phyloP scores from a whole-genome alignment of 2,888 invertebrate genomes.

The Ennomos erosarius region DNA sequence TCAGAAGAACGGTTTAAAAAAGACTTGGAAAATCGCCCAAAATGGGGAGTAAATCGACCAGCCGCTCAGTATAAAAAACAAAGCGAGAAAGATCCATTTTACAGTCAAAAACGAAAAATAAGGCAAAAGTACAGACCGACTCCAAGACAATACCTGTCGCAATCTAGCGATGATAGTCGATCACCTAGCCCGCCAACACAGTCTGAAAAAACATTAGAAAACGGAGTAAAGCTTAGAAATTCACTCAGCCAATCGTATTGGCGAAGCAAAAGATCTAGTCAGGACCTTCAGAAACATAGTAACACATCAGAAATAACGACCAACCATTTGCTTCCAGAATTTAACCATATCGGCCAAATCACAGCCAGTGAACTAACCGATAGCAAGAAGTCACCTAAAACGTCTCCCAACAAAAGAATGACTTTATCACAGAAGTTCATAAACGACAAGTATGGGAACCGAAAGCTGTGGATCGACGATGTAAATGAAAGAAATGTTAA shows the following conservation, averaged over 20 bases:
- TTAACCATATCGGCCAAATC: constrained; percentile 80
- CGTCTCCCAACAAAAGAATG: constrained; percentile 68
- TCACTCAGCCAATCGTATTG: constrained; percentile 81
- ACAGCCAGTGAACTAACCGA: constrained; percentile 65
- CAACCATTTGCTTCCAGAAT: constrained; percentile 78
- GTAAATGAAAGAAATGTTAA: constrained; percentile 64
- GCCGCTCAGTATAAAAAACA: constrained; percentile 94
- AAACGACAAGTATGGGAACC: constrained; percentile 82
- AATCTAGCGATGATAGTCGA: constrained; percentile 87
- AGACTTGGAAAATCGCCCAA: constrained; percentile 87
- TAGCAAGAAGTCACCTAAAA: constrained; percentile 70
- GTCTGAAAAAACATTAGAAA: constrained; percentile 70
- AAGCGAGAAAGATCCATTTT: constrained; percentile 95
- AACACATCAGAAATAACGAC: constrained; percentile 49
- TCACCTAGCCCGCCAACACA: constrained; percentile 82
- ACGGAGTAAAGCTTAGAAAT: constrained; percentile 70
- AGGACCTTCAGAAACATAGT: constrained; percentile 73
- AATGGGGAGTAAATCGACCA: constrained; percentile 92
- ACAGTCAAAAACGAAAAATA: constrained; percentile 89
- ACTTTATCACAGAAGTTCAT: constrained; percentile 82
- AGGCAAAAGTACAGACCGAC: constrained; percentile 87
- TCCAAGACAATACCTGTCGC: constrained; percentile 81
- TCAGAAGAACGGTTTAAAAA: constrained; percentile 84
- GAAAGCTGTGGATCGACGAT: constrained; percentile 78
- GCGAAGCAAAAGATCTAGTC: constrained; percentile 75